A percentile compares a stretch with the other conserved stretches of the same genome.
Conservation (phyloP, 2,113 vertebrate species). For the Mixornis gularis region DNA sequence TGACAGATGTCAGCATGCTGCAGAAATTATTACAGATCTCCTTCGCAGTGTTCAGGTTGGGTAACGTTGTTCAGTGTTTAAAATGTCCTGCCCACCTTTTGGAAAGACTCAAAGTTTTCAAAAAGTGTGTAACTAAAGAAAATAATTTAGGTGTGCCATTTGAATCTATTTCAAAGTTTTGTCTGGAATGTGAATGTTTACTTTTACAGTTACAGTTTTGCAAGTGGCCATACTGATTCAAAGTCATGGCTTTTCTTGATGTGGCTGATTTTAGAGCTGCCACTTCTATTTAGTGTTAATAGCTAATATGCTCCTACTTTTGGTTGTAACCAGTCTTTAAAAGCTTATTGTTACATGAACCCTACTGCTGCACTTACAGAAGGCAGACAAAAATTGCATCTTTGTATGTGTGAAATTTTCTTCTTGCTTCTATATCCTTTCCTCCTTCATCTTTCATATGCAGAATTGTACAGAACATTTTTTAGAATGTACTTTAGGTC, state of each 20-base stretch:
- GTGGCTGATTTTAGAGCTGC: neutral
- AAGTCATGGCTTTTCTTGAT: neutral
- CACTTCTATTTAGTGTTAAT: neutral
- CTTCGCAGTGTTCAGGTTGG: constrained; percentile 90
- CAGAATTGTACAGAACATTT: neutral
- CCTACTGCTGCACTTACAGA: neutral
- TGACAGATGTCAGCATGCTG: constrained; percentile 93
- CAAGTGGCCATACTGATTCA: neutral
- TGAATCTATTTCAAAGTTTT: neutral
- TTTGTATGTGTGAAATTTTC: neutral
- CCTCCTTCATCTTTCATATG: neutral
- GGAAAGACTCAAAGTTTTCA: neutral
- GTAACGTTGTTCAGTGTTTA: neutral
- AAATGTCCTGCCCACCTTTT: neutral
- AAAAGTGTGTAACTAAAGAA: neutral
- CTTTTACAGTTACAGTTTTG: neutral
- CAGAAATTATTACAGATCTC: constrained; percentile 95
- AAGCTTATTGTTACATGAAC: neutral
- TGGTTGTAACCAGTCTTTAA: neutral
- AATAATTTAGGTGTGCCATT: neutral
- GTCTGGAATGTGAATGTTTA: neutral
- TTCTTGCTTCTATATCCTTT: neutral
- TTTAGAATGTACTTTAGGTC: neutral
- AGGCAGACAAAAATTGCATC: neutral
- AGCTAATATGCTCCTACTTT: neutral